Evolutionary conservation across 2,113 vertebrate genomes (phyloP).

Genomic region (Telmatochromis brachygnathus): DNA sequence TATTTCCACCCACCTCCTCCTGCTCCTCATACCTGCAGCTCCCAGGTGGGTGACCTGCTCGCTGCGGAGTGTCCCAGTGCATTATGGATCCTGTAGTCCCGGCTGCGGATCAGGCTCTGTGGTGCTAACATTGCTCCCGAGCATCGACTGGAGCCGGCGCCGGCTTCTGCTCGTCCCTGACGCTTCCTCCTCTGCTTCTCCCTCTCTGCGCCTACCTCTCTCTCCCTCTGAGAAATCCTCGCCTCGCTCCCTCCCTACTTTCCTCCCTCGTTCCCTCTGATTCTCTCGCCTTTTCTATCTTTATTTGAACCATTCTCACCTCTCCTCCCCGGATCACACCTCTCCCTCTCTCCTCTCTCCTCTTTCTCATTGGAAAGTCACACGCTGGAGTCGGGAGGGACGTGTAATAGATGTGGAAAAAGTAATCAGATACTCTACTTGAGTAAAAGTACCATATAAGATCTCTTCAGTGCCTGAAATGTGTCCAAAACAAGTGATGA

Average conservation of each 20-base stretch:
- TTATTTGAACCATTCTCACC: slow-evolving; percentile 39
- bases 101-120: slow-evolving; percentile 30
- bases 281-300: slow-evolving; percentile 29
- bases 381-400: background rate
- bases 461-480: background rate
- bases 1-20: background rate
- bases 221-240: background rate
- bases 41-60: slow-evolving; percentile 43
- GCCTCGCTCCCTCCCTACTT: background rate
- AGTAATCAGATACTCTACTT: background rate
- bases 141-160: background rate
- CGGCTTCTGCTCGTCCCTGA: slow-evolving; percentile 8
- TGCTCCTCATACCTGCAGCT: slow-evolving; percentile 50
- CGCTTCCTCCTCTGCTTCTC: background rate
- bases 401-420: background rate
- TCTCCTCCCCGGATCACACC: background rate
- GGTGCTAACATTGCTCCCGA: slow-evolving; percentile 56
- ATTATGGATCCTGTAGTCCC: slow-evolving; percentile 56
- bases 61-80: slow-evolving; percentile 29
- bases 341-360: background rate
- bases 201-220: background rate
- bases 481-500: background rate
- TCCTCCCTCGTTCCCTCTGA: background rate
- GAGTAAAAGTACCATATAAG: background rate
- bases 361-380: background rate